phyloP scores from a whole-genome alignment of 2,797 vertebrate genomes.

The Rhinogobio ventralis region DNA sequence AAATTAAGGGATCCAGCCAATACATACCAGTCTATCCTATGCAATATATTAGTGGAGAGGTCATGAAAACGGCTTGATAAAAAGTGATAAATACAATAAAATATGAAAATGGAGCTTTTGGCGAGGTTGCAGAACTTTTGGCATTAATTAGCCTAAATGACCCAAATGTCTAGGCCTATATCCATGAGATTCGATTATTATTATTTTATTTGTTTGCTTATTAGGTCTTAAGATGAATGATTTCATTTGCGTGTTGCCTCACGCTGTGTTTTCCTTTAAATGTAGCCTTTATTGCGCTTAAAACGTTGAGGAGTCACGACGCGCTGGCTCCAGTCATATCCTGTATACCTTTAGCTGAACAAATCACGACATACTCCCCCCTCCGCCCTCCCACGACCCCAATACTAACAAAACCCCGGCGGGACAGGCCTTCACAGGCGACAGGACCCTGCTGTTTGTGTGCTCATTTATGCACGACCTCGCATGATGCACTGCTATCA shows the following conservation, averaged over 20 bases:
- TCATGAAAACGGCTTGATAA: not conserved
- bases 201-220: not conserved
- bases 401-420: conserved; percentile 77
- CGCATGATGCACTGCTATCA: conserved; percentile 59
- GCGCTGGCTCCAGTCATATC: conserved; percentile 88
- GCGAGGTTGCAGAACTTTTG: not conserved
- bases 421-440: conserved; percentile 65
- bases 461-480: conserved; percentile 75
- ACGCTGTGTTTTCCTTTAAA: conserved; percentile 68
- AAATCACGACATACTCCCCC: conserved; percentile 83
- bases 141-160: not conserved
- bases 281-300: conserved; percentile 69
- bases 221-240: not conserved
- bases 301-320: conserved; percentile 83
- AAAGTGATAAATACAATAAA: not conserved
- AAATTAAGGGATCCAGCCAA: not conserved
- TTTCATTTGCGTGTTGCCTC: conserved; percentile 26
- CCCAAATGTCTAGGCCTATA: too few species aligned
- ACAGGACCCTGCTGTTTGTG: conserved; percentile 78
- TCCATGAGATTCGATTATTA: not conserved
- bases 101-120: not conserved
- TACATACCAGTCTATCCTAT: not conserved
- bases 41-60: not conserved
- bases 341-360: conserved; percentile 84
- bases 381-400: conserved; percentile 71